Conservation (phyloP, 2,888 invertebrate species). For the Eristalis tenax region DNA sequence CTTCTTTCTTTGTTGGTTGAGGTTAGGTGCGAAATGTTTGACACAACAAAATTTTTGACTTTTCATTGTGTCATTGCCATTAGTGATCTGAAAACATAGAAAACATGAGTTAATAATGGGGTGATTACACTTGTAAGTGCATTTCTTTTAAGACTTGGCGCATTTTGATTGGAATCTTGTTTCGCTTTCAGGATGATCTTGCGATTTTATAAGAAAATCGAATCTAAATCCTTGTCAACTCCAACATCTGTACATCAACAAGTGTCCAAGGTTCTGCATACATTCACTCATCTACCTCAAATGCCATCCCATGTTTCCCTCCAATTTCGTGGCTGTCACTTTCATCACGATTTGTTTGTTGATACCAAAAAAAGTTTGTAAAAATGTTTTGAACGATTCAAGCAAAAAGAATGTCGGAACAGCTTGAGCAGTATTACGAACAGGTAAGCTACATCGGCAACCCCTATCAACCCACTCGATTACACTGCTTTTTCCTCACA, state of each 20-base stretch:
- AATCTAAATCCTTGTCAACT: neutral
- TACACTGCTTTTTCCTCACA: constrained; percentile 76
- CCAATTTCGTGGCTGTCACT: neutral
- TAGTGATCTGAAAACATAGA: neutral
- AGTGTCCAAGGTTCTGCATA: neutral
- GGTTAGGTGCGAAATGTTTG: constrained; percentile 68
- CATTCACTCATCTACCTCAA: neutral
- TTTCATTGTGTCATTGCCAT: constrained; percentile 74
- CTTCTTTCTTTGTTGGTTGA: constrained; percentile 62
- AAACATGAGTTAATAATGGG: no score
- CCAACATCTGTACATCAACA: neutral
- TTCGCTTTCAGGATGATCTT: neutral
- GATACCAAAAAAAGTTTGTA: neutral
- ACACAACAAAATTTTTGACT: constrained; percentile 73
- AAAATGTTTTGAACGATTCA: neutral
- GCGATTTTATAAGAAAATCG: neutral
- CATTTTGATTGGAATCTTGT: neutral
- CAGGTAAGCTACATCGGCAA: neutral
- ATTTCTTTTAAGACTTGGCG: neutral
- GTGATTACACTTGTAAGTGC: neutral
- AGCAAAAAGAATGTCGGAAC: neutral
- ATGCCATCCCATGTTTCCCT: neutral
- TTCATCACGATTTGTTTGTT: neutral
- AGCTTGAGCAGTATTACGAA: neutral
- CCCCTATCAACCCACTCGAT: neutral